These are phyloP conservation scores for Vollenhovia emeryi DNA, from an alignment of 1,140 invertebrate species.

Conservation along the genomic window DNA sequence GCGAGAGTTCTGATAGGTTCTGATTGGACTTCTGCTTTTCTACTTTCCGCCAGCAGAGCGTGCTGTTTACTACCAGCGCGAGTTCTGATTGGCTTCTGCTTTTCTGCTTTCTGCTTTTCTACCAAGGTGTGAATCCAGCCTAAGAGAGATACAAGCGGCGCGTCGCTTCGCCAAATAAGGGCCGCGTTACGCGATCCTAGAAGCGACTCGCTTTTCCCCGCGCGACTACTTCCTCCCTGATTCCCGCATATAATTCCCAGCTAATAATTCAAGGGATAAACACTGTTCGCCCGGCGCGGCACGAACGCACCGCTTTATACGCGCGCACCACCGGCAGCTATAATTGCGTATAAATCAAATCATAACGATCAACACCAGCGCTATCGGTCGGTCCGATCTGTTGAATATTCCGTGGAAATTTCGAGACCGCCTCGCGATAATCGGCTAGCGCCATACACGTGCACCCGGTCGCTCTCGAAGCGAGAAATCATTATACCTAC, in stretches of 20 bases:
- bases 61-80: too few species aligned
- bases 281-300: constrained; percentile 23
- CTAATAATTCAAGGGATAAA: constrained; percentile 75
- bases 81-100: too few species aligned
- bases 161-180: constrained; percentile 16
- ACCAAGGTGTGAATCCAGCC: too few species aligned
- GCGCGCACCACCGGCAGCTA: constrained; percentile 62
- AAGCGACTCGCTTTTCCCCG: not conserved
- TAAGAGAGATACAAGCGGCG: not conserved
- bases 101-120: too few species aligned
- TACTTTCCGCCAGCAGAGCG: too few species aligned
- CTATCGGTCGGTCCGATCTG: constrained; percentile 61
- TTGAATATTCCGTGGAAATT: constrained; percentile 61
- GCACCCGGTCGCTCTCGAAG: not conserved
- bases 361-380: constrained; percentile 79
- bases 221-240: constrained; percentile 39
- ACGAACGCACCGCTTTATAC: constrained; percentile 15
- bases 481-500: not conserved
- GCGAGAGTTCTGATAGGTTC: too few species aligned
- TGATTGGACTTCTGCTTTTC: too few species aligned
- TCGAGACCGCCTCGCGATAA: constrained; percentile 37
- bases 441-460: constrained; percentile 18
- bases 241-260: constrained; percentile 32
- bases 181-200: not conserved
- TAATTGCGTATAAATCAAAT: constrained; percentile 83